A percentile compares a stretch with the other conserved stretches of the same genome.
Evolutionary conservation across 2,888 invertebrate genomes (phyloP).

Genomic region (Carpatolechia fugitivella): DNA sequence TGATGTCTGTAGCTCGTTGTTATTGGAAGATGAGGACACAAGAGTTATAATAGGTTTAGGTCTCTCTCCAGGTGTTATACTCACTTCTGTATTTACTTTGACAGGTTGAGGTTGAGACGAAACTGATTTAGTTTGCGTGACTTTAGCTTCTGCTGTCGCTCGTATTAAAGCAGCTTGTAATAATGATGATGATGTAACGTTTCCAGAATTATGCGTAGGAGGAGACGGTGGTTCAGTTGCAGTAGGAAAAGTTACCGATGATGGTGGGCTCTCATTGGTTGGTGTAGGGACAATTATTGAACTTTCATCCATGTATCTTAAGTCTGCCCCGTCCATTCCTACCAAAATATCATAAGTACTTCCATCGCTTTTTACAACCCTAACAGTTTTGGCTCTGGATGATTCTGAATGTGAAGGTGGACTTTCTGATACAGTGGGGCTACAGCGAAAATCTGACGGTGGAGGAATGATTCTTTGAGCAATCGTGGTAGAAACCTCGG

Average conservation of each 20-base stretch:
- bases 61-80: conserved; percentile 79
- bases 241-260: conserved; percentile 80
- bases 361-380: conserved; percentile 77
- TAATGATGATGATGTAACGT: conserved; percentile 81
- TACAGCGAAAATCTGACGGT: conserved; percentile 85
- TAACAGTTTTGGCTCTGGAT: conserved; percentile 75
- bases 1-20: conserved; percentile 57
- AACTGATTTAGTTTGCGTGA: conserved; percentile 62
- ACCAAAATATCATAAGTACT: conserved; percentile 87
- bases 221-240: conserved; percentile 82
- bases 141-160: conserved; percentile 81
- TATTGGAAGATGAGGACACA: conserved; percentile 73
- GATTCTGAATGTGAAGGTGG: conserved; percentile 79
- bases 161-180: conserved; percentile 86
- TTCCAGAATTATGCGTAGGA: conserved; percentile 68
- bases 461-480: conserved; percentile 86
- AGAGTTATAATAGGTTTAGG: conserved; percentile 82
- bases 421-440: conserved; percentile 82
- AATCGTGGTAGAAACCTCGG: conserved; percentile 72
- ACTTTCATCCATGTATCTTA: conserved; percentile 95
- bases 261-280: conserved; percentile 87
- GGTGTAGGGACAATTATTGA: conserved; percentile 90
- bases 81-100: conserved; percentile 86
- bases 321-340: conserved; percentile 90
- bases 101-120: conserved; percentile 65